These are phyloP conservation scores for Neoniphon sammara DNA, from an alignment of 2,797 vertebrate species.

Conservation along the genomic window DNA sequence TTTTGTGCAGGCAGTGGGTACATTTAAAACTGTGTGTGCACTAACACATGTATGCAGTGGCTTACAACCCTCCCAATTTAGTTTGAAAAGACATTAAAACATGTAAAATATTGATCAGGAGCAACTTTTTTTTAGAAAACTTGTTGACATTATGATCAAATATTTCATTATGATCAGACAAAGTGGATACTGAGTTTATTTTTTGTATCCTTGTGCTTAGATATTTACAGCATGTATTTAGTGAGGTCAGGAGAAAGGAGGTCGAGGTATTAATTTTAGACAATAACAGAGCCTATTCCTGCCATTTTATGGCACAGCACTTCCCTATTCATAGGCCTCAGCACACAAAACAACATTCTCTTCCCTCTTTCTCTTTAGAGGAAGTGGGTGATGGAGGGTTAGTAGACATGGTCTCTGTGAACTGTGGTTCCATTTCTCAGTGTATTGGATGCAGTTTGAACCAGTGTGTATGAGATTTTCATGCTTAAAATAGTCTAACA, in stretches of 20 bases:
- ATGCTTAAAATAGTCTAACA: background rate
- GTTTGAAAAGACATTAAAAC: too few species aligned
- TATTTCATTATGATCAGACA: too few species aligned
- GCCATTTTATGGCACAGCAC: background rate
- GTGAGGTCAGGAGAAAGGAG: background rate
- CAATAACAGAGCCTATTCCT: background rate
- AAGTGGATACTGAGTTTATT: too few species aligned
- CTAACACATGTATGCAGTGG: background rate
- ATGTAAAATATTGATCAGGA: too few species aligned
- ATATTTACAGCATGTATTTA: background rate
- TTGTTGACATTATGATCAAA: too few species aligned
- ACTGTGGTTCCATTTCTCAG: background rate
- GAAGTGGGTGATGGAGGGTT: background rate
- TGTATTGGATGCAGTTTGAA: too few species aligned
- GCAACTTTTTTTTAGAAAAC: too few species aligned
- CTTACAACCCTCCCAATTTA: too few species aligned
- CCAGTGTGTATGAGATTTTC: background rate
- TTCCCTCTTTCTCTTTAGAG: constrained; percentile 35
- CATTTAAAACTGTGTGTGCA: background rate
- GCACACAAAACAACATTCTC: constrained; percentile 15
- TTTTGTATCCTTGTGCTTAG: too few species aligned
- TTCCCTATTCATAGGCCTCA: constrained; percentile 31
- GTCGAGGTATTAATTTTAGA: background rate
- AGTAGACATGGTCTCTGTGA: background rate
- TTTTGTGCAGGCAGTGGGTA: background rate